These are phyloP conservation scores for Morpho achilles DNA, from an alignment of 2,888 invertebrate genomes.

Conservation along the genomic window DNA sequence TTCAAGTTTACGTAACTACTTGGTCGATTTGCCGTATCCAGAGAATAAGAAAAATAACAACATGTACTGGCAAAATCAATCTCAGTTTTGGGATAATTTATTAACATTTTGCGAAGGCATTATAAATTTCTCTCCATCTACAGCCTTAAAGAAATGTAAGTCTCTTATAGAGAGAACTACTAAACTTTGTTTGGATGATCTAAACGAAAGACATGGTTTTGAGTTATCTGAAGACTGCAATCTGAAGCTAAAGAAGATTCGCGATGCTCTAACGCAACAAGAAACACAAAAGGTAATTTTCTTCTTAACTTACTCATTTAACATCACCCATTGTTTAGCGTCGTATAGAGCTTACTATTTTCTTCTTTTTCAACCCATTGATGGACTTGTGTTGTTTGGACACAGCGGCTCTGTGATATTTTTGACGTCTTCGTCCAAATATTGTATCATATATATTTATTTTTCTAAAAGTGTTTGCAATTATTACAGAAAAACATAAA, in stretches of 20 bases:
- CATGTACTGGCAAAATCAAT: conserved; percentile 54
- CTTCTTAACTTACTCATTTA: conserved; percentile 25
- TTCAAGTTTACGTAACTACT: conserved; percentile 43
- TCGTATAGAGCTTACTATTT: background rate
- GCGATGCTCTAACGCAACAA: conserved; percentile 37
- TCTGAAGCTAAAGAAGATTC: conserved; percentile 39
- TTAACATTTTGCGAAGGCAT: conserved; percentile 52
- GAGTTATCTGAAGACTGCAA: conserved; percentile 37
- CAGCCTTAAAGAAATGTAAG: conserved; percentile 50
- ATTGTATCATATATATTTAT: background rate
- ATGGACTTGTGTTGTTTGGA: background rate
- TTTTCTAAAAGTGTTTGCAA: background rate
- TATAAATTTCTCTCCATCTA: conserved; percentile 50
- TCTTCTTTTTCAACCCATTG: background rate
- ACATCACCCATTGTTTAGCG: background rate
- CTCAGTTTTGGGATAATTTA: conserved; percentile 57
- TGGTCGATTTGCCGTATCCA: conserved; percentile 53
- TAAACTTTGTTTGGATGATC: conserved; percentile 44
- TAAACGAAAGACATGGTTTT: conserved; percentile 43
- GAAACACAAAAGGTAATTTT: conserved; percentile 43
- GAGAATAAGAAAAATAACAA: conserved; percentile 32
- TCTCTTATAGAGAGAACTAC: conserved; percentile 49
- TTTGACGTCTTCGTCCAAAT: background rate
- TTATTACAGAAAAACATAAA: too few relatives aligned
- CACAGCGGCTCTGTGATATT: background rate